phyloP scores from a whole-genome alignment of 2,797 vertebrate genomes.

The Graptemys geographica region DNA sequence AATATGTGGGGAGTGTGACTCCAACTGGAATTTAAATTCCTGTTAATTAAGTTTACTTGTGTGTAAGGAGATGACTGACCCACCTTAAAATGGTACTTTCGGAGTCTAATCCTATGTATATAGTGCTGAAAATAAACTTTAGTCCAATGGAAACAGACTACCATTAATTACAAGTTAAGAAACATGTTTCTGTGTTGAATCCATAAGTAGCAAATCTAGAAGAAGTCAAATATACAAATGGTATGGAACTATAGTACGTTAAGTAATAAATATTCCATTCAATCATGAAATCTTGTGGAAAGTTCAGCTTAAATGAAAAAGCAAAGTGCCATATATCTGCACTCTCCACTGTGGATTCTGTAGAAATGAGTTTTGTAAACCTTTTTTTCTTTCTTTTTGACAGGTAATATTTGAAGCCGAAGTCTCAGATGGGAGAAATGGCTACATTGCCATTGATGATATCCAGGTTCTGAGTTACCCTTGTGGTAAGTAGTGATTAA shows the following conservation, averaged over 20 bases:
- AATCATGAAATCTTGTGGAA: conserved; percentile 57
- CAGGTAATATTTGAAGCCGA: conserved; percentile 99
- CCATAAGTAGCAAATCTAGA: conserved; percentile 9
- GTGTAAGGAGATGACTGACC: not conserved
- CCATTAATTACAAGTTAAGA: conserved; percentile 40
- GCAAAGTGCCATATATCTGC: conserved; percentile 40
- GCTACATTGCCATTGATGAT: conserved; percentile 98
- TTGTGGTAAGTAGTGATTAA: conserved; percentile 92
- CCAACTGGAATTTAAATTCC: not conserved
- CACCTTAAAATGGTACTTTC: not conserved
- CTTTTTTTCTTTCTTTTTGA: conserved; percentile 78
- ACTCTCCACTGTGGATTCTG: conserved; percentile 23
- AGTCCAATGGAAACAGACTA: not conserved
- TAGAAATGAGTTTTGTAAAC: conserved; percentile 72
- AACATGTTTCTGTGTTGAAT: conserved; percentile 2
- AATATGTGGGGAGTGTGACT: not conserved
- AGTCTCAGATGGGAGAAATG: conserved; percentile 92
- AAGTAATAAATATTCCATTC: conserved; percentile 56
- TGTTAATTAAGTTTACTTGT: not conserved
- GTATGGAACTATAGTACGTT: not conserved
- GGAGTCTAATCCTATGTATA: not conserved
- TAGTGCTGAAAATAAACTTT: not conserved
- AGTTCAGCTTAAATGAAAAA: conserved; percentile 63
- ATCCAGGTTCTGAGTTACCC: conserved; percentile 99
- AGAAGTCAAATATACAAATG: conserved; percentile 22